Percentiles rank a stretch among this genome's conserved stretches.
These are phyloP conservation scores for Mystacornis crossleyi DNA, from an alignment of 2,113 vertebrate species.

Conservation along the genomic window DNA sequence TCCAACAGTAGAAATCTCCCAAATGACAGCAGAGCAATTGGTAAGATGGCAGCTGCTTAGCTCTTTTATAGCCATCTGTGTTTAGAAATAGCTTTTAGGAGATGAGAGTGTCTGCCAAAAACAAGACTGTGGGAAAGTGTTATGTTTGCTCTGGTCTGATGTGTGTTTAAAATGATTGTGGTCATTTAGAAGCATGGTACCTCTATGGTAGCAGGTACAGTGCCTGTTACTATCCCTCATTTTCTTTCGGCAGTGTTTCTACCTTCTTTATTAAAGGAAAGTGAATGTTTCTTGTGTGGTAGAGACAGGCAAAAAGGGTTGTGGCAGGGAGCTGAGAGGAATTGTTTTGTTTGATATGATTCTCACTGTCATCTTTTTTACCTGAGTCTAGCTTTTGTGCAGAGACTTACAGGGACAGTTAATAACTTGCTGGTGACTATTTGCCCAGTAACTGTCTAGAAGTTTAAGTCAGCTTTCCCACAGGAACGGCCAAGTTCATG, in stretches of 20 bases:
- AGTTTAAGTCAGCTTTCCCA: background rate
- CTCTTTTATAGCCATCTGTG: constrained; percentile 48
- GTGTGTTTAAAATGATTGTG: background rate
- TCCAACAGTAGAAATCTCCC: constrained; percentile 33
- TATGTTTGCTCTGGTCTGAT: background rate
- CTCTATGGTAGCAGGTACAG: background rate
- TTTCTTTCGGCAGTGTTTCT: background rate
- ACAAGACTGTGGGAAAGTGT: background rate
- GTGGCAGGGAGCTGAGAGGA: background rate
- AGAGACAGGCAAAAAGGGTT: background rate
- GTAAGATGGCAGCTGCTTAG: constrained; percentile 56
- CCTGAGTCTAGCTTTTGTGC: background rate
- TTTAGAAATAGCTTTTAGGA: constrained; percentile 51
- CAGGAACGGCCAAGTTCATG: background rate
- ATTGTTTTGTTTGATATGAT: background rate
- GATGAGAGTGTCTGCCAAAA: background rate
- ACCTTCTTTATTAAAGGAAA: background rate
- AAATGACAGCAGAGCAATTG: constrained; percentile 30
- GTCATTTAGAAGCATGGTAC: background rate
- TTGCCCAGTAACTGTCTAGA: background rate
- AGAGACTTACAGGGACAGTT: background rate
- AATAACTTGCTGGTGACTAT: background rate
- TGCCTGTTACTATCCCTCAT: background rate
- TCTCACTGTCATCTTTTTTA: background rate
- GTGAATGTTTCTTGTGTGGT: background rate